Conservation (phyloP, 1,140 invertebrate species). For the Orius laevigatus region DNA sequence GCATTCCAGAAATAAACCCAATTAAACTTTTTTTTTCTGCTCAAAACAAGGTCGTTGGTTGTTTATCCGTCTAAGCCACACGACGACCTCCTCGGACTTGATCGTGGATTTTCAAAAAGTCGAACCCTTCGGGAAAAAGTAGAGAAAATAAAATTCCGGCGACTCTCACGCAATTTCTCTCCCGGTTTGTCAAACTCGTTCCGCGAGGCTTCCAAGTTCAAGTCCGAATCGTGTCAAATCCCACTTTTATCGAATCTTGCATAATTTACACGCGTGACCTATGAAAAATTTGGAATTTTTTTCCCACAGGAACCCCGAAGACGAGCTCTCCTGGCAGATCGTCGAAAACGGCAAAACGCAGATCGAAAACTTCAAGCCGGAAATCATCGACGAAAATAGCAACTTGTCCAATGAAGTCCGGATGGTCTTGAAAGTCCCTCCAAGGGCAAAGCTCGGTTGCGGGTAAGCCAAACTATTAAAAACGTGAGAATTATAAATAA, state of each 20-base stretch:
- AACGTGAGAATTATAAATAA: neutral
- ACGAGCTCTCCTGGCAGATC: slow-evolving; percentile 61
- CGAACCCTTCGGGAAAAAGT: too few relatives aligned
- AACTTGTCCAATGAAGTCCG: slow-evolving; percentile 29
- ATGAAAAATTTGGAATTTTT: too few relatives aligned
- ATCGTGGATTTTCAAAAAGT: too few relatives aligned
- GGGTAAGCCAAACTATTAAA: slow-evolving; percentile 30
- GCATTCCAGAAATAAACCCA: neutral
- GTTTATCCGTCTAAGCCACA: neutral
- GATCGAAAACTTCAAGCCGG: slow-evolving; percentile 20
- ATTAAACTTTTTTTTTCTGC: neutral
- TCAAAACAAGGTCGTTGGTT: neutral
- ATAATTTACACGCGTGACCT: too few relatives aligned
- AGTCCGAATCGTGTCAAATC: neutral
- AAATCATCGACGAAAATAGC: slow-evolving; percentile 10
- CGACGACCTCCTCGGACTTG: neutral
- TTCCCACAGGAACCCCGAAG: slow-evolving; percentile 39
- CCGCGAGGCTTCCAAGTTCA: neutral
- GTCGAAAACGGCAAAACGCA: slow-evolving; percentile 28
- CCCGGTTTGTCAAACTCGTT: neutral
- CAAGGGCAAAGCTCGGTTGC: slow-evolving; percentile 46
- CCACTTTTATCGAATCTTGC: neutral
- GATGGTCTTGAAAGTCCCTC: slow-evolving; percentile 44
- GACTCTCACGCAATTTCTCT: neutral
- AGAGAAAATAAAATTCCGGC: neutral